Evolutionary conservation across 2,888 invertebrate species (phyloP).

Genomic region (Megaustenia siamemsis): DNA sequence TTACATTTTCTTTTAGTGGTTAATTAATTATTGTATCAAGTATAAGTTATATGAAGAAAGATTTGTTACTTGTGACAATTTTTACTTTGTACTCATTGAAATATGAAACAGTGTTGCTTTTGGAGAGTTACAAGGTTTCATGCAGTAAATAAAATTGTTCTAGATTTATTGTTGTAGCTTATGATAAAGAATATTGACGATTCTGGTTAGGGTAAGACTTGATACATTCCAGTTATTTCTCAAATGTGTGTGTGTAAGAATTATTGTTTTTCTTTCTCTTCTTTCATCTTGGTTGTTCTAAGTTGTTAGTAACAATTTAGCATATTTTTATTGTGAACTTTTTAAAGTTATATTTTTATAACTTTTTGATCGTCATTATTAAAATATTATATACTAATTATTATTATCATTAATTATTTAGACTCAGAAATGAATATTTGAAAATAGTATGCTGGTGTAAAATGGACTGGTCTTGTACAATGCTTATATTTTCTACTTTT

Average conservation of each 20-base stretch:
- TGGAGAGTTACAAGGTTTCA: background rate
- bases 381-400: too few relatives aligned
- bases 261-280: background rate
- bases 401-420: too few relatives aligned
- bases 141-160: background rate
- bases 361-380: too few relatives aligned
- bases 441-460: too few relatives aligned
- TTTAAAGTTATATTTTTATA: too few relatives aligned
- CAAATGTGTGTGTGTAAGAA: background rate
- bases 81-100: background rate
- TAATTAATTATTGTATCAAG: too few relatives aligned
- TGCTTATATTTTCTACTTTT: too few relatives aligned
- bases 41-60: too few relatives aligned
- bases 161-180: background rate
- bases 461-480: too few relatives aligned
- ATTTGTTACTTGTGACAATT: background rate
- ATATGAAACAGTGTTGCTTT: background rate
- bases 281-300: background rate
- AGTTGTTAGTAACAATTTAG: background rate
- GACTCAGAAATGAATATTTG: too few relatives aligned
- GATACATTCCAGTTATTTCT: conserved; percentile 29
- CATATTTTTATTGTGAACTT: too few relatives aligned
- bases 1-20: too few relatives aligned
- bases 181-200: background rate
- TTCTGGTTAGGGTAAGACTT: background rate